Evolutionary conservation across 2,888 invertebrate species (phyloP).

Genomic region (Drosophila phalerata): DNA sequence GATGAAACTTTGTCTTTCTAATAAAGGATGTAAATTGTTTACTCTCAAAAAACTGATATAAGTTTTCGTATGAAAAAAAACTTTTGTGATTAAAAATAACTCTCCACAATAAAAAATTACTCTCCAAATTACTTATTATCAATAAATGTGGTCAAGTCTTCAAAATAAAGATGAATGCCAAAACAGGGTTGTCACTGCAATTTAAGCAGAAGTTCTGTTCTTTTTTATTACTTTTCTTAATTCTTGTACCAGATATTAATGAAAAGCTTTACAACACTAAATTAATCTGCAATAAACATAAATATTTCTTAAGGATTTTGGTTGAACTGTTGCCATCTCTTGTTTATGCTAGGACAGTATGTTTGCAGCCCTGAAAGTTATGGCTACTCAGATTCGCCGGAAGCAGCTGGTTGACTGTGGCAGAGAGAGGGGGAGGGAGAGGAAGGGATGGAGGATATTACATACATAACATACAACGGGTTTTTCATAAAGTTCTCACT

Average conservation of each 20-base stretch:
- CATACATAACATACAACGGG: constrained; percentile 31
- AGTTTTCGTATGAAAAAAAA: no score
- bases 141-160: no score
- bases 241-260: constrained; percentile 2
- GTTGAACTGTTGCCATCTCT: constrained; percentile 28
- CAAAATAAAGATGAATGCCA: background rate
- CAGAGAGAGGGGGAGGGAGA: background rate
- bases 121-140: no score
- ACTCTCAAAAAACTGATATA: no score
- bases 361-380: constrained; percentile 31
- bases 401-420: constrained; percentile 32
- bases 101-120: no score
- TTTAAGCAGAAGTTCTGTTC: no score
- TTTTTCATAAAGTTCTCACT: constrained; percentile 75
- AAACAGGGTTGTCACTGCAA: background rate
- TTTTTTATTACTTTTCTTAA: background rate
- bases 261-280: constrained; percentile 1
- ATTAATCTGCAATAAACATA: constrained; percentile 33
- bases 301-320: constrained; percentile 17
- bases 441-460: background rate
- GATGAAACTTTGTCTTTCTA: constrained; percentile 52
- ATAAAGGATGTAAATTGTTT: no score
- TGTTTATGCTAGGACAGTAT: constrained; percentile 19
- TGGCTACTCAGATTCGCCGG: constrained; percentile 39
- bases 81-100: background rate